A percentile compares a stretch with the other conserved stretches of the same genome.
Conservation (phyloP, 1,140 invertebrate species). For the Pseudomyrmex dendroicus region DNA sequence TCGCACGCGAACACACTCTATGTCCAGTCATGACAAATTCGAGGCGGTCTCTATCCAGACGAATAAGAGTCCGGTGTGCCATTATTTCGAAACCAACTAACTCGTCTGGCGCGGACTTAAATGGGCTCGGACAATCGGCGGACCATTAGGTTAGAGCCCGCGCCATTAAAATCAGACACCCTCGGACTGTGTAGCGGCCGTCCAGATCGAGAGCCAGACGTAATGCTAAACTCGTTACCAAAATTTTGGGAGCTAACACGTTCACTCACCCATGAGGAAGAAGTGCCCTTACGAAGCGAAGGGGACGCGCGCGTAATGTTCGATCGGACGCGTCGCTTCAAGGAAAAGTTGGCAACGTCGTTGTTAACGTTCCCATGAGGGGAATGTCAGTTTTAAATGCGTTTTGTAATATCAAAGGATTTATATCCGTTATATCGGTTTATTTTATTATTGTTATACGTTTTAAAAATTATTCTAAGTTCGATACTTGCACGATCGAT, state of each 20-base stretch:
- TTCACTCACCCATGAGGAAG: constrained; percentile 74
- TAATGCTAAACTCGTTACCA: constrained; percentile 79
- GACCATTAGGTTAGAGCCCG: constrained; percentile 77
- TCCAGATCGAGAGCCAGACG: constrained; percentile 58
- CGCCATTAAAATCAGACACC: constrained; percentile 83
- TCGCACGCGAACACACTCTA: neutral
- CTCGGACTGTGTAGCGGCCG: constrained; percentile 62
- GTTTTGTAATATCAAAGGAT: too few species aligned
- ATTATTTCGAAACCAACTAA: constrained; percentile 72
- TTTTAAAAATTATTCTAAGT: too few species aligned
- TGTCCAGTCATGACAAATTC: constrained; percentile 44
- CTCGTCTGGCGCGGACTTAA: constrained; percentile 73
- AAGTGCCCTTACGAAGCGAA: constrained; percentile 48
- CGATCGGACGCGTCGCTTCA: neutral
- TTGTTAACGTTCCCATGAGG: neutral
- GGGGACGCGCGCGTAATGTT: constrained; percentile 19
- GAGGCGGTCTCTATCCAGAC: constrained; percentile 37
- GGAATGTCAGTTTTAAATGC: too few species aligned
- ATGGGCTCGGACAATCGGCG: constrained; percentile 77
- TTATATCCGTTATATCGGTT: neutral
- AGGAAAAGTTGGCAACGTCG: constrained; percentile 13
- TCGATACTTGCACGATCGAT: too few species aligned
- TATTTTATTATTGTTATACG: neutral
- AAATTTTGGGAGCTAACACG: constrained; percentile 77
- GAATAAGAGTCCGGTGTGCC: constrained; percentile 48